phyloP scores from a whole-genome alignment of 2,797 vertebrate genomes.

The Anabacerthia variegaticeps region DNA sequence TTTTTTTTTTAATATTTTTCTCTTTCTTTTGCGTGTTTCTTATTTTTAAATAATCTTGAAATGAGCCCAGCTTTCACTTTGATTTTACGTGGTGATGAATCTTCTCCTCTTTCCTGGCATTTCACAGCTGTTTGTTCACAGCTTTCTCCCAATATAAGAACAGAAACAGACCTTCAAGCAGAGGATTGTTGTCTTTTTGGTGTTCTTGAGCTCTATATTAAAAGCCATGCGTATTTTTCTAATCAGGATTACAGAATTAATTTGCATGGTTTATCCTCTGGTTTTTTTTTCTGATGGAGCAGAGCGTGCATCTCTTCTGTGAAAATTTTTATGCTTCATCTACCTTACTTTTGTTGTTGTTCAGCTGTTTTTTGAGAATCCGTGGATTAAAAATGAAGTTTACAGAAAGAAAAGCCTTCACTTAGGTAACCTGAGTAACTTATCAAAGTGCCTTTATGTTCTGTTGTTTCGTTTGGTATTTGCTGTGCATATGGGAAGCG shows the following conservation, averaged over 20 bases:
- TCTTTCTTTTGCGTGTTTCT: background rate
- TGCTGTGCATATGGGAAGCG: background rate
- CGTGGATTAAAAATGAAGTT: constrained; percentile 50
- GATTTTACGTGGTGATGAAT: background rate
- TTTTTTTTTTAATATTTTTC: background rate
- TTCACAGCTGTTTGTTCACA: constrained; percentile 60
- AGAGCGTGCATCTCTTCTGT: constrained; percentile 4
- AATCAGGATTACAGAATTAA: constrained; percentile 65
- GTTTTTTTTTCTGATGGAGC: constrained; percentile 18
- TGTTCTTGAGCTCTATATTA: constrained; percentile 7
- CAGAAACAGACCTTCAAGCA: constrained; percentile 20
- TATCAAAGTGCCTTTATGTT: background rate
- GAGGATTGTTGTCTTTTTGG: constrained; percentile 21
- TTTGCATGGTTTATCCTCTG: constrained; percentile 57
- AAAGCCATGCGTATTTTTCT: constrained; percentile 47
- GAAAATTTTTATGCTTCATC: background rate
- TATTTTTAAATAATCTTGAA: background rate
- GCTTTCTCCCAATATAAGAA: constrained; percentile 25
- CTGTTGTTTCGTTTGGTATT: background rate
- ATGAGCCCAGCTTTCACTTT: background rate
- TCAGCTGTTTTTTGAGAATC: constrained; percentile 33
- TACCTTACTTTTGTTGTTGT: background rate
- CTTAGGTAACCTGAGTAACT: constrained; percentile 60
- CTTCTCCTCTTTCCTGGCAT: constrained; percentile 24
- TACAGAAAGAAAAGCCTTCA: constrained; percentile 38